A percentile compares a stretch with the other conserved stretches of the same genome.
Evolutionary conservation across 1,140 invertebrate species (phyloP).

Genomic region (Condylostylus longicornis): DNA sequence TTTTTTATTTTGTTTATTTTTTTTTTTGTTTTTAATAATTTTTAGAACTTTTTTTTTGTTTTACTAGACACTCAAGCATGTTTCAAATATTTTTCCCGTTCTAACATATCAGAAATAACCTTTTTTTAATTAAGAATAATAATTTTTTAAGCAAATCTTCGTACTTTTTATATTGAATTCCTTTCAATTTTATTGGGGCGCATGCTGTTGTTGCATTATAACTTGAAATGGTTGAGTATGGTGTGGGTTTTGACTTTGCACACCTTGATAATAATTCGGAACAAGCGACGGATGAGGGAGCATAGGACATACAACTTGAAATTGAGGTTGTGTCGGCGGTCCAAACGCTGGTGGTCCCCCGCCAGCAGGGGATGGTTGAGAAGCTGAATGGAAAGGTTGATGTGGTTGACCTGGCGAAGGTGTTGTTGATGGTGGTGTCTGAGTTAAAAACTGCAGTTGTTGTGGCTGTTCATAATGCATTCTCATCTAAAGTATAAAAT

Average conservation of each 20-base stretch:
- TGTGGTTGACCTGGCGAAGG: slow-evolving; percentile 47
- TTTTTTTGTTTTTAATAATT: too few species aligned
- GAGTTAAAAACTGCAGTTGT: slow-evolving; percentile 44
- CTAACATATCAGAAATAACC: too few species aligned
- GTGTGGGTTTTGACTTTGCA: slow-evolving; percentile 25
- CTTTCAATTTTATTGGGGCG: too few species aligned
- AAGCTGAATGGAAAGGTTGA: slow-evolving; percentile 41
- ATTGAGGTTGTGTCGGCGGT: slow-evolving; percentile 21
- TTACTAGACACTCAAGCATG: too few species aligned
- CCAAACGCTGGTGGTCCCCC: slow-evolving; percentile 31
- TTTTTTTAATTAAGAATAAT: too few species aligned
- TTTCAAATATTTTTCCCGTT: too few species aligned
- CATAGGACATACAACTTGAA: slow-evolving; percentile 41
- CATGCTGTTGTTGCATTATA: slow-evolving; percentile 27
- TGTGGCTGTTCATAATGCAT: slow-evolving; percentile 43
- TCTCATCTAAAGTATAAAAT: slow-evolving; percentile 32
- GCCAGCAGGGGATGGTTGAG: slow-evolving; percentile 40
- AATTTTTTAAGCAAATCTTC: too few species aligned
- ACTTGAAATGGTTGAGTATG: slow-evolving; percentile 25
- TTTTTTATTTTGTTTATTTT: too few species aligned
- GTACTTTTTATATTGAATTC: too few species aligned
- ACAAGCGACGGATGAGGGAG: slow-evolving; percentile 36
- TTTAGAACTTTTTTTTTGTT: too few species aligned
- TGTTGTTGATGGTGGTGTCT: slow-evolving; percentile 45
- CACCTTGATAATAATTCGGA: slow-evolving; percentile 20